Conservation (phyloP, 2,888 invertebrate species). For the Ormyrus labotus region DNA sequence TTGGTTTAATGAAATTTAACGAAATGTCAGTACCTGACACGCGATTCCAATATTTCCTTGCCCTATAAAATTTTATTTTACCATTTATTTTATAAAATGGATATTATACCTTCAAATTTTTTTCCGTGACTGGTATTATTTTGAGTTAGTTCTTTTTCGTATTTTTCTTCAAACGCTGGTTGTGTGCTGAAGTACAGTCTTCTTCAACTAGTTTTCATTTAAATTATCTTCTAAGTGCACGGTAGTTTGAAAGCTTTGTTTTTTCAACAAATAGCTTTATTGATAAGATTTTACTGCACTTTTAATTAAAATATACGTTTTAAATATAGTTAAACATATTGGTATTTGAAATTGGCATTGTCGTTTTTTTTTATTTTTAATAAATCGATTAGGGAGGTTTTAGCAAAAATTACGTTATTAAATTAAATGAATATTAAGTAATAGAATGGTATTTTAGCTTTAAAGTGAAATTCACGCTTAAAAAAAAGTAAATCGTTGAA, state of each 20-base stretch:
- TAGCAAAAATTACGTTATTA: background rate
- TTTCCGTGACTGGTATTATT: constrained; percentile 11
- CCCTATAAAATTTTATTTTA: too few relatives aligned
- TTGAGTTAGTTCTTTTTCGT: constrained; percentile 21
- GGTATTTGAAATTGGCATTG: background rate
- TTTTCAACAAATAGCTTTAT: constrained; percentile 34
- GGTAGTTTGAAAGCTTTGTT: constrained; percentile 64
- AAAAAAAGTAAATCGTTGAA: too few relatives aligned
- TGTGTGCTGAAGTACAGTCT: constrained; percentile 30
- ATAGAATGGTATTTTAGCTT: too few relatives aligned
- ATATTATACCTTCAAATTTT: too few relatives aligned
- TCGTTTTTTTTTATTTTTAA: background rate
- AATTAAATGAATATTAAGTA: too few relatives aligned
- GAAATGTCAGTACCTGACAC: too few relatives aligned
- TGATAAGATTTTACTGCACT: constrained; percentile 11
- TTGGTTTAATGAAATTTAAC: too few relatives aligned
- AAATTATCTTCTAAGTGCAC: constrained; percentile 64
- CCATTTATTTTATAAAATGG: too few relatives aligned
- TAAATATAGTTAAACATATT: constrained; percentile 4
- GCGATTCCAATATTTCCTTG: too few relatives aligned
- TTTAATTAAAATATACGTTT: constrained; percentile 7
- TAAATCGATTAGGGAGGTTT: background rate
- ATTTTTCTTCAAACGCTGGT: constrained; percentile 31
- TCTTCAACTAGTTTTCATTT: constrained; percentile 56
- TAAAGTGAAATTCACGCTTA: too few relatives aligned